phyloP scores from a whole-genome alignment of 2,113 vertebrate genomes.

The Nothoprocta perdicaria region DNA sequence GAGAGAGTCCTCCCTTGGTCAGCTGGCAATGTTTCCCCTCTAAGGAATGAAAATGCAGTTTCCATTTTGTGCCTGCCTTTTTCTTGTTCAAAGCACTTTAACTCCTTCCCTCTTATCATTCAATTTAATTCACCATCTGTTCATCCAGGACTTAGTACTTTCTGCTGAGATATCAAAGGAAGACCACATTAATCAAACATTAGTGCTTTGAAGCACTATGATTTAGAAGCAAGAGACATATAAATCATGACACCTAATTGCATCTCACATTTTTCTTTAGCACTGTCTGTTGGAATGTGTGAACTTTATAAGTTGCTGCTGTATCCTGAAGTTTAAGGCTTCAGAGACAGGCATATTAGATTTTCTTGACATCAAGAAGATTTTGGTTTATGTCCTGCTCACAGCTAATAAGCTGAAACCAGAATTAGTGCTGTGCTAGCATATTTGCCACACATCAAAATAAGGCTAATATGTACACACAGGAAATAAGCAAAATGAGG shows the following conservation, averaged over 20 bases:
- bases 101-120: constrained; percentile 48
- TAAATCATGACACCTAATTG: constrained; percentile 60
- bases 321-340: neutral
- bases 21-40: neutral
- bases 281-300: neutral
- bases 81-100: constrained; percentile 50
- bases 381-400: neutral
- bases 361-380: constrained; percentile 14
- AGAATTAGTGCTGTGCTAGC: neutral
- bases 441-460: neutral
- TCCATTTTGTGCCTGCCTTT: neutral
- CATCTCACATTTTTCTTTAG: constrained; percentile 9
- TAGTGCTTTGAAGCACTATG: constrained; percentile 42
- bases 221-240: constrained; percentile 48
- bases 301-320: neutral
- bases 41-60: constrained; percentile 41
- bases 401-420: neutral
- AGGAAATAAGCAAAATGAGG: neutral
- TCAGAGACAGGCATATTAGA: neutral
- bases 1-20: neutral
- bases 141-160: constrained; percentile 60
- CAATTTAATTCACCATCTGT: constrained; percentile 61
- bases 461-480: neutral
- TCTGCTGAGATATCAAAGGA: constrained; percentile 62
- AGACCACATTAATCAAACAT: constrained; percentile 68